phyloP scores from a whole-genome alignment of 2,888 invertebrate genomes.

The Dione juno region DNA sequence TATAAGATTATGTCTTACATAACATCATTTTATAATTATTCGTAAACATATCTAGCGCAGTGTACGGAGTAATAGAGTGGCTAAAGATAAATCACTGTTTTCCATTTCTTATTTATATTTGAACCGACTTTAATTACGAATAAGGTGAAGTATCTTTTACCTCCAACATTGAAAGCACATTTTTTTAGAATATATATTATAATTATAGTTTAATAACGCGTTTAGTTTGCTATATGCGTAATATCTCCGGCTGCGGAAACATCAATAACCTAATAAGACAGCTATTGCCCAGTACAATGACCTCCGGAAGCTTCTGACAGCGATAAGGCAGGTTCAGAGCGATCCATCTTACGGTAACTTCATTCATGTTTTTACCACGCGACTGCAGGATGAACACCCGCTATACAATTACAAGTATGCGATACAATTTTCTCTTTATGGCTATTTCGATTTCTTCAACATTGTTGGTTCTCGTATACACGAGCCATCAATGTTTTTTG shows the following conservation, averaged over 20 bases:
- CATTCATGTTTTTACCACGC: conserved; percentile 54
- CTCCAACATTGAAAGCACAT: not conserved
- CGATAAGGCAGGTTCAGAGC: conserved; percentile 53
- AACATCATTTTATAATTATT: no score
- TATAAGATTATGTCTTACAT: no score
- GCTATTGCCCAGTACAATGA: conserved; percentile 44
- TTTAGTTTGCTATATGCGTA: conserved; percentile 26
- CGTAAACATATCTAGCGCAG: no score
- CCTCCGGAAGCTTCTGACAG: conserved; percentile 61
- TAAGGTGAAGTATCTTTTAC: no score
- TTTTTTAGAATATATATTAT: not conserved
- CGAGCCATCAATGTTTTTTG: conserved; percentile 12
- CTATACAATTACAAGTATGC: conserved; percentile 51
- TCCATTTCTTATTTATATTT: no score
- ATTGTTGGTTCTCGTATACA: conserved; percentile 9
- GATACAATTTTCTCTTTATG: conserved; percentile 43
- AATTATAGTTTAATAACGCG: not conserved
- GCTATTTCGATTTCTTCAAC: conserved; percentile 26
- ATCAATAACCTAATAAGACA: conserved; percentile 43
- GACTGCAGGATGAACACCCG: conserved; percentile 51
- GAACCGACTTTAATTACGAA: no score
- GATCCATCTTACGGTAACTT: conserved; percentile 56
- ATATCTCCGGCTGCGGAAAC: conserved; percentile 34
- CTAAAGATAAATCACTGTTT: no score
- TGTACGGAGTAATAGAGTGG: no score